Evolutionary conservation across 2,113 vertebrate genomes (phyloP).

Genomic region (Xyliphius kryptos): DNA sequence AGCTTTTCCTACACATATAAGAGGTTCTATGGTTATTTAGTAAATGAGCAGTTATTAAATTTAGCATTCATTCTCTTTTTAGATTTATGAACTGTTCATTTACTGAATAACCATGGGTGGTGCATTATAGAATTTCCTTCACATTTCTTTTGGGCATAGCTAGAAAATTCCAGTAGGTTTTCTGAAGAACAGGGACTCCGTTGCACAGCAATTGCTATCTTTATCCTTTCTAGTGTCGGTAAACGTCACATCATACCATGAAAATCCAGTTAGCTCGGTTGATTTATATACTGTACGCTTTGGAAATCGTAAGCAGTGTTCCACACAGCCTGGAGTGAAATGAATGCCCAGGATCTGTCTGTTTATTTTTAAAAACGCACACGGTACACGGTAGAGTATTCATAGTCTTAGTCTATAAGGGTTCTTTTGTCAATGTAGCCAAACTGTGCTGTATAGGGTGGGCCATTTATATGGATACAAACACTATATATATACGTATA

Average conservation of each 20-base stretch:
- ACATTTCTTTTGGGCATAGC: background rate
- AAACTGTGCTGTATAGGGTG: no score
- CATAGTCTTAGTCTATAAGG: no score
- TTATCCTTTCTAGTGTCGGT: background rate
- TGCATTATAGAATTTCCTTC: background rate
- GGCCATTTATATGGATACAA: no score
- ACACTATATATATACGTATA: no score
- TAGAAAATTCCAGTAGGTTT: background rate
- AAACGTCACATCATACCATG: background rate
- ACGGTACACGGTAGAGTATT: background rate
- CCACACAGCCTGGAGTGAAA: background rate
- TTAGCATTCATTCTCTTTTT: no score
- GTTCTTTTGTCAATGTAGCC: no score
- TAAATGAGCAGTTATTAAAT: no score
- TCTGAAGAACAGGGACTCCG: background rate
- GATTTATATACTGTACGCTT: background rate
- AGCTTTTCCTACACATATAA: no score
- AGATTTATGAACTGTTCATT: no score
- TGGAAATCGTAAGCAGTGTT: background rate
- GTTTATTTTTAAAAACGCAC: background rate
- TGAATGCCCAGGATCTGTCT: no score
- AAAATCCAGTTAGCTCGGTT: background rate
- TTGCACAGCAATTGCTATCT: background rate
- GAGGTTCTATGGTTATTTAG: no score
- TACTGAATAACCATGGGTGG: no score